Conservation (phyloP, 2,888 invertebrate species). For the Portevinia maculata region DNA sequence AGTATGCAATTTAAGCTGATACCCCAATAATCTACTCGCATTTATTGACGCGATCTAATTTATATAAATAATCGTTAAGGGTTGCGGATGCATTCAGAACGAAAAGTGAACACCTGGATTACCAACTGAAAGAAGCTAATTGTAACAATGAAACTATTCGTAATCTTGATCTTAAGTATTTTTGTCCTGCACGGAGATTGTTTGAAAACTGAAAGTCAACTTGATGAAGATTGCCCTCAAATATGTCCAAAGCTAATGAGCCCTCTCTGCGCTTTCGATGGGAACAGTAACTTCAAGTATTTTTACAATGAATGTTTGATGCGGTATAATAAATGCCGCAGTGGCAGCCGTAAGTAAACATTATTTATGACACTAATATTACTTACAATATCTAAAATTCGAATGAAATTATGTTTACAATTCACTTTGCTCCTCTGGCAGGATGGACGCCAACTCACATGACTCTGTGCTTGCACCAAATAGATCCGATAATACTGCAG, state of each 20-base stretch:
- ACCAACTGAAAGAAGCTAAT: background rate
- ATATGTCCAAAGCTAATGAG: slow-evolving; percentile 75
- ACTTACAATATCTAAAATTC: background rate
- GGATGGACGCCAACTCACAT: slow-evolving; percentile 76
- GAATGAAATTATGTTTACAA: slow-evolving; percentile 13
- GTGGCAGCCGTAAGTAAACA: slow-evolving; percentile 73
- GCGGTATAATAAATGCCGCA: slow-evolving; percentile 75
- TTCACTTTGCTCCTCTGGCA: no score
- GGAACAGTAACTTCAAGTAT: slow-evolving; percentile 69
- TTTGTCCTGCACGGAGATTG: slow-evolving; percentile 10
- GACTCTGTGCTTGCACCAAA: slow-evolving; percentile 75
- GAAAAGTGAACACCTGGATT: background rate
- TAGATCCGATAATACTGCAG: slow-evolving; percentile 75
- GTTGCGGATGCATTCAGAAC: slow-evolving; percentile 32
- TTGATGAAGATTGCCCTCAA: slow-evolving; percentile 66
- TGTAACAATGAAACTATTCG: slow-evolving; percentile 34
- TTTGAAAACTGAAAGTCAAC: slow-evolving; percentile 59
- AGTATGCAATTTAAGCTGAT: slow-evolving; percentile 24
- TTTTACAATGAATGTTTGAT: slow-evolving; percentile 76
- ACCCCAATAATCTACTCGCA: background rate
- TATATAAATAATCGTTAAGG: slow-evolving; percentile 55
- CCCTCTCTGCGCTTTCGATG: slow-evolving; percentile 75
- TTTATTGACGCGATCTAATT: slow-evolving; percentile 12
- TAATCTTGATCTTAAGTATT: slow-evolving; percentile 10
- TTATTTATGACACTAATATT: background rate